Conservation (phyloP, 2,797 vertebrate genomes). For the Enteromius argenteus region DNA sequence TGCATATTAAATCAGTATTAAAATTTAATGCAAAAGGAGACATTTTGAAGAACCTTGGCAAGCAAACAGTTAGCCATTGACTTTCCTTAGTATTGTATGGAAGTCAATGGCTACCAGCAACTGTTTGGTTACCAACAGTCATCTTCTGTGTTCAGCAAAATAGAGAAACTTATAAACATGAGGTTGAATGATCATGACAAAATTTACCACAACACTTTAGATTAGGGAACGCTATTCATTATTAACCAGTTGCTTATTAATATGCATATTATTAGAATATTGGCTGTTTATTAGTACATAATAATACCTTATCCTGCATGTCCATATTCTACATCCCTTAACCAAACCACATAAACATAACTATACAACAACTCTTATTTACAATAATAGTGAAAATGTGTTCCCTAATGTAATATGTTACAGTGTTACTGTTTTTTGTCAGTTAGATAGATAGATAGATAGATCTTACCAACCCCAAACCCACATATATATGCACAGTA, state of each 20-base stretch:
- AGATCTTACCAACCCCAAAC: background rate
- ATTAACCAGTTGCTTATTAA: background rate
- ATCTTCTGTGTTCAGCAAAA: background rate
- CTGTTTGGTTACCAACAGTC: background rate
- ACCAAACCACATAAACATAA: background rate
- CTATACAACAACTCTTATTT: background rate
- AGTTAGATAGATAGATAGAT: no score
- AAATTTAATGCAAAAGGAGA: background rate
- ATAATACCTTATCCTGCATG: background rate
- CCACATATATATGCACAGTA: background rate
- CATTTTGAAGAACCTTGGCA: background rate
- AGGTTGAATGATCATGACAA: background rate
- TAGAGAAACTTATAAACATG: background rate
- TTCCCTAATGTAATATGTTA: background rate
- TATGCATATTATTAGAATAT: background rate
- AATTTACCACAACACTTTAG: background rate
- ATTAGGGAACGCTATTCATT: background rate
- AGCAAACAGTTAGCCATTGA: background rate
- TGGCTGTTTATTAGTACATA: background rate
- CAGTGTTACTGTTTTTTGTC: background rate
- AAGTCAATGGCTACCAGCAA: background rate
- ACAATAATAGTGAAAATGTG: background rate
- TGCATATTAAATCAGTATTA: background rate
- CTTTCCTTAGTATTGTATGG: background rate
- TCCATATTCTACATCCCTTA: background rate